Evolutionary conservation across 2,113 vertebrate species (phyloP).

Genomic region (Thymallus thymallus): DNA sequence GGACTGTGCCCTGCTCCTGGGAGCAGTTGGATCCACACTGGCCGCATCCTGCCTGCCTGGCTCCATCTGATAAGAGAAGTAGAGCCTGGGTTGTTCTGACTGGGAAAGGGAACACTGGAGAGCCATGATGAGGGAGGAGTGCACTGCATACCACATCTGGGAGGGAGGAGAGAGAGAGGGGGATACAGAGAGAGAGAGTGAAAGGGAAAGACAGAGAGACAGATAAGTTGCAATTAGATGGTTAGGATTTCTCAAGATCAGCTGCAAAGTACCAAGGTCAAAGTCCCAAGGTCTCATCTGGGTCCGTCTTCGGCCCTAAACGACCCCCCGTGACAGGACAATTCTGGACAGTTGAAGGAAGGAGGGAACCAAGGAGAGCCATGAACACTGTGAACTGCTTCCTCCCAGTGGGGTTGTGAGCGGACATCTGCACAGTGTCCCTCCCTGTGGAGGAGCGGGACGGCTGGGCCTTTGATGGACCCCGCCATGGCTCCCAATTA

Average conservation of each 20-base stretch:
- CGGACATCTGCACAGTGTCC: slow-evolving; percentile 6
- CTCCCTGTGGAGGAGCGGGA: slow-evolving; percentile 2
- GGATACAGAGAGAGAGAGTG: background rate
- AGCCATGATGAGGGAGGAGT: background rate
- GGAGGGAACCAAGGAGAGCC: background rate
- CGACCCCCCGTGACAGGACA: background rate
- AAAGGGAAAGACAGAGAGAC: no score
- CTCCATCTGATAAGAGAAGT: slow-evolving; percentile 33
- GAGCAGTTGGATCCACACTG: slow-evolving; percentile 25
- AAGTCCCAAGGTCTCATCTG: background rate
- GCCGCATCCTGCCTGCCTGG: slow-evolving; percentile 15
- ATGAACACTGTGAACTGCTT: background rate
- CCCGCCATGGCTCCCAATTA: slow-evolving; percentile 43
- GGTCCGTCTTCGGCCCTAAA: background rate
- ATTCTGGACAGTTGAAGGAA: background rate
- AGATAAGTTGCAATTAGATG: background rate
- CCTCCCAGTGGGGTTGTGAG: background rate
- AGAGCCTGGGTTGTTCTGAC: background rate
- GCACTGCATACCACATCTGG: slow-evolving; percentile 11
- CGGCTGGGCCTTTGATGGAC: slow-evolving; percentile 38
- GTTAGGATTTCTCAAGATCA: background rate
- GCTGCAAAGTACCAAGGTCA: background rate
- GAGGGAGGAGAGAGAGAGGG: background rate
- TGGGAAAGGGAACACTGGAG: background rate
- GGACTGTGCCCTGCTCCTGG: slow-evolving; percentile 4